Evolutionary conservation across 2,888 invertebrate genomes (phyloP).

Genomic region (Phalera bucephala): DNA sequence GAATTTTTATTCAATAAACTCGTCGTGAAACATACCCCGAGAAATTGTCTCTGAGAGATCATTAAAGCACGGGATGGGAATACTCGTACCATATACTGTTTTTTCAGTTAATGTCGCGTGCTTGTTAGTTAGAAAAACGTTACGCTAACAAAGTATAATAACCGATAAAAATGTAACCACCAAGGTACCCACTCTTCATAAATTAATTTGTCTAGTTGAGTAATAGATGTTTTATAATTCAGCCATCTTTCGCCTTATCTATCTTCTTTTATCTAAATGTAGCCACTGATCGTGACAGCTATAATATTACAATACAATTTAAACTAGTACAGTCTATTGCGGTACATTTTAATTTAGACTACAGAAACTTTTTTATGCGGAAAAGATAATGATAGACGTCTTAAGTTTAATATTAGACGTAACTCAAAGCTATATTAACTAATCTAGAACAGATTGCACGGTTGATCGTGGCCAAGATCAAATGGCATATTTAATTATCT

Average conservation of each 20-base stretch:
- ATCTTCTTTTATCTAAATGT: slow-evolving; percentile 10
- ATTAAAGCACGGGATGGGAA: no score
- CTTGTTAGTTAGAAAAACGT: no score
- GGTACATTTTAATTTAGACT: slow-evolving; percentile 8
- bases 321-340: slow-evolving; percentile 4
- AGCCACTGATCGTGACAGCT: slow-evolving; percentile 5
- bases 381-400: background rate
- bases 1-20: no score
- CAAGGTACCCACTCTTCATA: background rate
- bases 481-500: background rate
- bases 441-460: background rate
- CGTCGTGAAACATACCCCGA: no score
- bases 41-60: no score
- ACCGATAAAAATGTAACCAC: background rate
- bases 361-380: background rate
- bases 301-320: slow-evolving; percentile 12
- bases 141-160: background rate
- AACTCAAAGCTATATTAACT: background rate
- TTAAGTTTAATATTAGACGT: background rate
- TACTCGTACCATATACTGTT: no score
- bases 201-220: background rate
- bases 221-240: slow-evolving; percentile 1
- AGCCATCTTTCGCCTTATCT: slow-evolving; percentile 2
- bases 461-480: background rate
- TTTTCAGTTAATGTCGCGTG: no score